Evolutionary conservation across 1,140 invertebrate genomes (phyloP), one percentile per base, ranked within the genome.

Genomic region (Conus betulinus): DNA sequence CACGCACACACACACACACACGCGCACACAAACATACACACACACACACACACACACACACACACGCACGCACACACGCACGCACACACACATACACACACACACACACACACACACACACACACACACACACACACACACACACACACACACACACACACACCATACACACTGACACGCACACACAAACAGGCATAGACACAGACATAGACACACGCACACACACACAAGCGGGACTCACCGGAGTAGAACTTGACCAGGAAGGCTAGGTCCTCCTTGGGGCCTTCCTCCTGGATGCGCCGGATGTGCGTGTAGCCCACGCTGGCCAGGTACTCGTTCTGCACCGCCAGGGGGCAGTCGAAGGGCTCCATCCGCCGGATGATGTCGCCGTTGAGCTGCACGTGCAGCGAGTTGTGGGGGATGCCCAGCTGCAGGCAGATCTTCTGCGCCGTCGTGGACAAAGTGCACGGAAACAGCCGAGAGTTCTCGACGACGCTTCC

Each of bases 241-340:
- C 95, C 95, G 90, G 94, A 91, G 91, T 95, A 95, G 78, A 95
- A 95, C 87, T 93, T 93, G 84, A 95, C 91, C n/a, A 95, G 91
- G 88, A 92, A 95, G 27, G 88, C 83, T 8, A 95, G 88, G 78
- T 95, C 93, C 71, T 93, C 89, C 51, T 90, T 90, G 13, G 90
- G 84, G 11, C 95, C 94, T 87, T 95, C 93, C 88, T 95, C 92
- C 88, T 95, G 95, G 15, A 95, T 94, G 52, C 93, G 91, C 39
- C 88, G 89, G 5, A 93, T 90, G 88, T 95, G 93, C 25, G 89
- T 91, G 89, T 94, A 95, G 5, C 95, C 95, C 55, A 95, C 91
- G 25, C 90, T 92, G 84, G 91, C 88, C 81, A 95, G 92, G 87
- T 93, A 94, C 67, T 94, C 94, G 91, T 95, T 95, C 91, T 95